Percentiles rank a stretch among this genome's conserved stretches.
These are phyloP conservation scores for Ptychadena robeensis DNA, from an alignment of 2,797 vertebrate genomes.

Conservation along the genomic window DNA sequence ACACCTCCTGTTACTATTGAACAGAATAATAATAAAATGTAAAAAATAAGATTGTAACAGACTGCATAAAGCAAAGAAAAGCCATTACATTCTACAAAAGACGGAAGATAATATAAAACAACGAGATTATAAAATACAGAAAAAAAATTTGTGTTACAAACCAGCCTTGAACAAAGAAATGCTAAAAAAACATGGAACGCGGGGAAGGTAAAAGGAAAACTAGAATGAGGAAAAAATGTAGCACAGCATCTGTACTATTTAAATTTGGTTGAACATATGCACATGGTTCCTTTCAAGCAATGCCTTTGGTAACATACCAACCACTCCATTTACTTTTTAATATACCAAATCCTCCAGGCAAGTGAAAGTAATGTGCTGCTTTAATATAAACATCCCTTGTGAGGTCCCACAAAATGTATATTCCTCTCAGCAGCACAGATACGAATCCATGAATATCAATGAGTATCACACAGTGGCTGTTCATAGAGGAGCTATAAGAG, in stretches of 20 bases:
- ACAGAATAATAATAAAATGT: no score
- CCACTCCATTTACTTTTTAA: conserved; percentile 69
- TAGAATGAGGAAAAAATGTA: conserved; percentile 17
- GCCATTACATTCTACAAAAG: no score
- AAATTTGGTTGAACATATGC: conserved; percentile 60
- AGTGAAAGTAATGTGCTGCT: conserved; percentile 66
- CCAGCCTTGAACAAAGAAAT: background rate
- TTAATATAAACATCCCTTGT: conserved; percentile 70
- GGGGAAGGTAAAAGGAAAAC: background rate
- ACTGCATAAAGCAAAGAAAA: background rate
- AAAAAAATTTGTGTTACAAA: no score
- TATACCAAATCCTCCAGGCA: conserved; percentile 68
- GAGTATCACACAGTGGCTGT: conserved; percentile 58
- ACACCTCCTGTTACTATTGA: no score
- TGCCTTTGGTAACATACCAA: conserved; percentile 69
- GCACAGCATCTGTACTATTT: conserved; percentile 12
- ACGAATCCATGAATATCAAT: conserved; percentile 73
- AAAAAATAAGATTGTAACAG: background rate
- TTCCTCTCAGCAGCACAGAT: conserved; percentile 68
- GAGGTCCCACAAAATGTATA: conserved; percentile 59
- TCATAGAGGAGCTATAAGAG: conserved; percentile 65
- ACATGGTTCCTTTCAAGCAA: conserved; percentile 65
- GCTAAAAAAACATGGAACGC: background rate
- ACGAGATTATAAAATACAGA: background rate
- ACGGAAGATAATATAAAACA: background rate